Conservation (phyloP, 2,888 invertebrate species). For the Andrena flavipes region DNA sequence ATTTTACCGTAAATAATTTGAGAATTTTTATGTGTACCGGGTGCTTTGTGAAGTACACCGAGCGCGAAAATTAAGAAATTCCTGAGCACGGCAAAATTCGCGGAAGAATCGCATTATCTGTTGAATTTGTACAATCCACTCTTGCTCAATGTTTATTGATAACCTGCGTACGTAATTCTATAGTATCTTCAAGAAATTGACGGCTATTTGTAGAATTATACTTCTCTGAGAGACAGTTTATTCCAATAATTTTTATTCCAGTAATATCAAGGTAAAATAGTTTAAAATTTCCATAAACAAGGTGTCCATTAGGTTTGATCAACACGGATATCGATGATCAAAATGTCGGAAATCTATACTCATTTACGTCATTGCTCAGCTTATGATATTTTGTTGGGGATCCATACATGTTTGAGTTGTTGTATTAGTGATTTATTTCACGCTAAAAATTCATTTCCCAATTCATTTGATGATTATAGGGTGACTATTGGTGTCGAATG, state of each 20-base stretch:
- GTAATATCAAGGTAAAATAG: not conserved
- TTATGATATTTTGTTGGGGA: not conserved
- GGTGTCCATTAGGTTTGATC: not conserved
- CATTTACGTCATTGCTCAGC: constrained; percentile 1
- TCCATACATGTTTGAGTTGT: not conserved
- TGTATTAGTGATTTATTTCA: not conserved
- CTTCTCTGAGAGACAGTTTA: not conserved
- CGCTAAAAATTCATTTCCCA: not conserved
- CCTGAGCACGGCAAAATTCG: not conserved
- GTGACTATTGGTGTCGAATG: constrained; percentile 44
- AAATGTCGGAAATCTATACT: not conserved
- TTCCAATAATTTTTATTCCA: not conserved
- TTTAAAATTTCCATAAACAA: not conserved
- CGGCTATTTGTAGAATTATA: not conserved
- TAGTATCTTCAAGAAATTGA: too few species aligned
- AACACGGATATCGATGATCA: not conserved
- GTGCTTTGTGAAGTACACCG: not conserved
- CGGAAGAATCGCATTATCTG: too few species aligned
- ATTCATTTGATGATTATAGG: not conserved
- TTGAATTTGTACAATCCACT: not conserved
- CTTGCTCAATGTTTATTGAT: not conserved
- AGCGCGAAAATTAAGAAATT: not conserved
- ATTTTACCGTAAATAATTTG: not conserved
- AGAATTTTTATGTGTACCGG: not conserved
- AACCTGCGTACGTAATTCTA: not conserved